Evolutionary conservation across 2,797 vertebrate species (phyloP).

Genomic region (Helostoma temminkii): DNA sequence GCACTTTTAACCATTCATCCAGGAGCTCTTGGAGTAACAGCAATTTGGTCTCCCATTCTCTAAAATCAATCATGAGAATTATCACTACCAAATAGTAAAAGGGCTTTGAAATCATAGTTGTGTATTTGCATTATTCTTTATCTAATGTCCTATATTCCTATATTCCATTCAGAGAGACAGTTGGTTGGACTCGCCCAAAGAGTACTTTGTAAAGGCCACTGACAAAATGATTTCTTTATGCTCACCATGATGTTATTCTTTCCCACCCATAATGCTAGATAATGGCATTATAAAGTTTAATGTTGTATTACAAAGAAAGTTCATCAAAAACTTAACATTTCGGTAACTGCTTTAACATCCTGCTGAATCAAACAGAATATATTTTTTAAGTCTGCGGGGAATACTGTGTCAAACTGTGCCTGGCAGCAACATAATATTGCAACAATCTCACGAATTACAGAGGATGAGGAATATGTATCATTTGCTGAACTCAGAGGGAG

Average conservation of each 20-base stretch:
- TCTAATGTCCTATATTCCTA: constrained; percentile 2
- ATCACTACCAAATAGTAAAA: background rate
- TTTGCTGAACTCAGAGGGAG: constrained; percentile 15
- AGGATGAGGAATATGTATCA: background rate
- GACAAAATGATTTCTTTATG: constrained; percentile 2
- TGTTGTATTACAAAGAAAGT: constrained; percentile 7
- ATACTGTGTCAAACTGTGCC: constrained; percentile 20
- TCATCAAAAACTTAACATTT: constrained; percentile 8
- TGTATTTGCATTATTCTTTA: constrained; percentile 8
- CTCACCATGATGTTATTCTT: constrained; percentile 1
- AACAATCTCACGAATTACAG: constrained; percentile 27
- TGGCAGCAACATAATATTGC: constrained; percentile 18
- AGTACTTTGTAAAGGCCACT: background rate
- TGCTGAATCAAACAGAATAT: background rate
- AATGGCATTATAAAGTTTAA: constrained; percentile 12
- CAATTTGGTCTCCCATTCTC: constrained; percentile 90
- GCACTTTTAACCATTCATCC: constrained; percentile 92
- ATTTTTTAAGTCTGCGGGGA: constrained; percentile 15
- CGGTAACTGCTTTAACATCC: constrained; percentile 13
- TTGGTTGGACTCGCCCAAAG: background rate
- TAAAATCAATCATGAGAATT: constrained; percentile 41
- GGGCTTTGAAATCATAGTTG: background rate
- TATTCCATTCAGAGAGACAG: background rate
- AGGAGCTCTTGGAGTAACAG: constrained; percentile 90
- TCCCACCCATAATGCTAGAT: constrained; percentile 6